Percentiles rank a stretch among this genome's conserved stretches.
Conservation (phyloP, 2,797 vertebrate species). For the Parauchenoglanis ngamensis region DNA sequence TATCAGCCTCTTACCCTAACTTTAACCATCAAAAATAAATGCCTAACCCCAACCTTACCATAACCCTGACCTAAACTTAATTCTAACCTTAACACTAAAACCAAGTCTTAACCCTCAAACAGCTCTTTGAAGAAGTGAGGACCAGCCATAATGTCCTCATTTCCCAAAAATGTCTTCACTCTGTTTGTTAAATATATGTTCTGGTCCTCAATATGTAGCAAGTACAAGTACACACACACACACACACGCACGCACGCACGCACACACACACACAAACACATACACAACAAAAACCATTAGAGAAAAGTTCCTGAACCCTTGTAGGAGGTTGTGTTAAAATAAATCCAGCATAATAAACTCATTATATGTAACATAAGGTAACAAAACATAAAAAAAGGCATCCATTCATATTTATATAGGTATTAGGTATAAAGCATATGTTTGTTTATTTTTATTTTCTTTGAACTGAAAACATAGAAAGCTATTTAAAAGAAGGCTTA, state of each 20-base stretch:
- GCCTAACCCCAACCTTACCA: no score
- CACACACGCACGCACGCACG: no score
- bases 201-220: no score
- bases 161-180: no score
- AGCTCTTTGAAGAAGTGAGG: no score
- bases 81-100: no score
- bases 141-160: no score
- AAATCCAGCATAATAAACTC: not conserved
- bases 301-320: not conserved
- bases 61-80: no score
- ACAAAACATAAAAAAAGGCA: not conserved
- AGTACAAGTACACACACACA: not conserved
- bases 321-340: not conserved
- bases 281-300: not conserved
- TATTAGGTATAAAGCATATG: not conserved
- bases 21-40: no score
- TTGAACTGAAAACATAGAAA: not conserved
- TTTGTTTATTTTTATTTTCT: not conserved
- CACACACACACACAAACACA: conserved; percentile 8
- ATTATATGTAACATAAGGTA: not conserved
- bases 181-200: no score
- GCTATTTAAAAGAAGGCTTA: not conserved
- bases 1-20: no score
- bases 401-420: not conserved
- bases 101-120: no score